These are phyloP conservation scores for Rhopalosiphum maidis DNA, from an alignment of 1,140 invertebrate genomes.

Conservation along the genomic window DNA sequence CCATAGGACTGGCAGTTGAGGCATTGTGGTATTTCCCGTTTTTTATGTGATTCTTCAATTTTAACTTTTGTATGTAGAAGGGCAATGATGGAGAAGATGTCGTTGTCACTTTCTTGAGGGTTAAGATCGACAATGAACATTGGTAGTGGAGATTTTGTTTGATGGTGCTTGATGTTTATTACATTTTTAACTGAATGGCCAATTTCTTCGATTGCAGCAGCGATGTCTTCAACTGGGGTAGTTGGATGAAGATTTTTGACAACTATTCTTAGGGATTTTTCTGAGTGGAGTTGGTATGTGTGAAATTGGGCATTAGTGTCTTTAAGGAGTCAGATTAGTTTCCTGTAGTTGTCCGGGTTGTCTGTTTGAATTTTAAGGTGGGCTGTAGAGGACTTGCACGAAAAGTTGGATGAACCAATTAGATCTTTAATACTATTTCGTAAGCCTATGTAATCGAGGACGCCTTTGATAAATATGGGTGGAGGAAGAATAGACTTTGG, in stretches of 20 bases:
- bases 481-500: neutral
- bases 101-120: neutral
- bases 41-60: slow-evolving; percentile 14
- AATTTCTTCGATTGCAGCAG: slow-evolving; percentile 3
- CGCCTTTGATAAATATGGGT: neutral
- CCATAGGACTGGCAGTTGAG: neutral
- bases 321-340: too few relatives aligned
- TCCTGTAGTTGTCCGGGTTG: too few relatives aligned
- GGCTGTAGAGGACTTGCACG: neutral
- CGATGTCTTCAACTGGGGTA: slow-evolving; percentile 1
- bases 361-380: slow-evolving; percentile 24
- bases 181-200: slow-evolving; percentile 4
- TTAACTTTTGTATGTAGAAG: slow-evolving; percentile 10
- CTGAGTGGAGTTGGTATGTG: slow-evolving; percentile 5
- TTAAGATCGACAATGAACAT: slow-evolving; percentile 16
- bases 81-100: neutral
- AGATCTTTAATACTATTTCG: neutral
- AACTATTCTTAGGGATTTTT: slow-evolving; percentile 14
- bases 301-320: slow-evolving; percentile 17
- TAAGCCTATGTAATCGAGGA: neutral
- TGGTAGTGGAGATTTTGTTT: neutral
- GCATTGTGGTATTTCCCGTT: neutral
- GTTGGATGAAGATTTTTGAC: slow-evolving; percentile 24
- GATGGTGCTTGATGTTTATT: slow-evolving; percentile 14
- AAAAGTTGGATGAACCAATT: neutral